Base-by-base conservation (phyloP, 2,888 invertebrate species). In the Sepioteuthis lessoniana region DNA sequence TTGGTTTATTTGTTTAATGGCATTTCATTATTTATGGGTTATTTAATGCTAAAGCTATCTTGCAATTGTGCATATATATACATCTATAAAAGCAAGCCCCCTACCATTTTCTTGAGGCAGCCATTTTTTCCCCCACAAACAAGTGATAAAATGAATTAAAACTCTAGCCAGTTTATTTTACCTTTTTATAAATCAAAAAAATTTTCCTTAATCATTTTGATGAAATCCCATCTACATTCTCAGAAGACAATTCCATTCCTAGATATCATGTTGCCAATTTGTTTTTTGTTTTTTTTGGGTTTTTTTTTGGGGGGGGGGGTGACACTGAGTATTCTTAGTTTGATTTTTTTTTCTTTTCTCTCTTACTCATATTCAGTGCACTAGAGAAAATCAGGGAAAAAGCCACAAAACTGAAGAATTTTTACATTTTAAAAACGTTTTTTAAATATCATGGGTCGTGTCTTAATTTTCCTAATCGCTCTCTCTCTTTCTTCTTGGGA, bases 71-170 rank as follows among this genome's bases (percentile, higher is more conserved):
- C n/a, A n/a, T n/a, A n/a, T n/a, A n/a, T n/a, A 76, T 76, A n/a
- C 76, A 76, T 76, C 76, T n/a, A 13, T 76, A 76, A 76, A 76
- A 76, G n/a, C 76, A 76, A 76, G 76, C n/a, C 76, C n/a, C 76
- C 31, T 76, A 76, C 16, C 76, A 76, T 76, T n/a, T 55, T 76
- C n/a, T 76, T 76, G 76, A 76, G n/a, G 76, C 76, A 76, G n/a
- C 76, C 76, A 76, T 35, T 35, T 76, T 76, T 76, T n/a, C 19
- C 76, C n/a, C 16, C 1, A n/a, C 55, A 55, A 55, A 13, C n/a
- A 76, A 76, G 76, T 76, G n/a, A 76, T 16, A 76, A 76, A 76
- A 76, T n/a, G 16, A 76, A 76, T 35, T n/a, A 76, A 76, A n/a
- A 16, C 76, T 76, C 13, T 76, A 76, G 76, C n/a, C n/a, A 35